Conservation (phyloP, 2,888 invertebrate species). For the Leptarthrus brevirostris region DNA sequence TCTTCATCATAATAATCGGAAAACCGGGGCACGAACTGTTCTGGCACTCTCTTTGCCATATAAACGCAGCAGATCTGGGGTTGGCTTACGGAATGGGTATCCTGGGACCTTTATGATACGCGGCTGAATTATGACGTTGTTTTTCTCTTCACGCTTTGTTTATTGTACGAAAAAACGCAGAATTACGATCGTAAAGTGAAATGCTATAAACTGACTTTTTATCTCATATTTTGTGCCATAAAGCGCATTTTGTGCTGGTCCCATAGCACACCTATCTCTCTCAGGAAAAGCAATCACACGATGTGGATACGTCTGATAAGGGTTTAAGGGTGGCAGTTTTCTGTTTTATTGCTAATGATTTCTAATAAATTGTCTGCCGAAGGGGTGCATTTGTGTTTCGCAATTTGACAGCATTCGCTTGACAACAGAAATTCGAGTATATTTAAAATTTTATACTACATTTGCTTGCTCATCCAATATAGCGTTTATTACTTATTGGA, state of each 20-base stretch:
- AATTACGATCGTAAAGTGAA: slow-evolving; percentile 46
- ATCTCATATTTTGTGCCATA: slow-evolving; percentile 45
- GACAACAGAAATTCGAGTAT: slow-evolving; percentile 9
- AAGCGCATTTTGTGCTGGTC: slow-evolving; percentile 33
- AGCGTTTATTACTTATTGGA: slow-evolving; percentile 26
- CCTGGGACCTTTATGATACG: slow-evolving; percentile 29
- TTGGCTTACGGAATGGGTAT: background rate
- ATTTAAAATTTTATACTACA: slow-evolving; percentile 14
- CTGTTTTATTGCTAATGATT: slow-evolving; percentile 40
- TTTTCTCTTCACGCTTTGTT: slow-evolving; percentile 44
- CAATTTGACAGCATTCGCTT: background rate
- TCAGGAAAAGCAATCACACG: slow-evolving; percentile 28
- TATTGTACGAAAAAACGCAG: slow-evolving; percentile 20
- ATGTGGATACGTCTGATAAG: slow-evolving; percentile 21
- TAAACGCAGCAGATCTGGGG: background rate
- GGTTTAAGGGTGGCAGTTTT: slow-evolving; percentile 2
- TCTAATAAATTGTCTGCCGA: slow-evolving; percentile 16
- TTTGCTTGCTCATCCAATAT: background rate
- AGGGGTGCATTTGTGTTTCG: background rate
- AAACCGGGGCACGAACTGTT: background rate
- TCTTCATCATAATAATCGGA: slow-evolving; percentile 47
- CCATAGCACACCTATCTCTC: background rate
- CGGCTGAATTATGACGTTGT: background rate
- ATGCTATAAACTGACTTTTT: slow-evolving; percentile 46
- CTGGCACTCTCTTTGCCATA: background rate